phyloP scores from a whole-genome alignment of 1,140 invertebrate species.

The Planococcus citri region DNA sequence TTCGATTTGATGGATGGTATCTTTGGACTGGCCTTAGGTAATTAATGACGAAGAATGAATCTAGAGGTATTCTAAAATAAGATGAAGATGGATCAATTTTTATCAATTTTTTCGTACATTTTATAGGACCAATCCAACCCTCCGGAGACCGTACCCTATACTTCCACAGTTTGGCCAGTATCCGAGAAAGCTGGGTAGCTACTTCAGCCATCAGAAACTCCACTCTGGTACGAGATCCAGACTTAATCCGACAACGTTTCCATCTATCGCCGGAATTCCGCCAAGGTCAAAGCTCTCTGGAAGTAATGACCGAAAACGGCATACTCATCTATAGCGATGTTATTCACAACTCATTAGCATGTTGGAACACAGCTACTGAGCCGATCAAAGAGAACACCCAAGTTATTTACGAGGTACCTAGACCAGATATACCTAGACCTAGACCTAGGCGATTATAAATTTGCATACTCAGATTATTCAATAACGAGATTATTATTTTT shows the following conservation, averaged over 20 bases:
- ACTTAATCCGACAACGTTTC: conserved; percentile 25
- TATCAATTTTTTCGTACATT: no score
- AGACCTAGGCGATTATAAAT: no score
- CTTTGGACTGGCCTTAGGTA: conserved; percentile 49
- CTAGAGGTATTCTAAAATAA: no score
- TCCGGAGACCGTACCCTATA: conserved; percentile 48
- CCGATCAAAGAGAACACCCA: conserved; percentile 25
- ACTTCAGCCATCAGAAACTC: conserved; percentile 41
- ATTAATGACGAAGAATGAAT: no score
- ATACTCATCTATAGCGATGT: conserved; percentile 31
- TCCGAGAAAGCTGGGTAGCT: conserved; percentile 50
- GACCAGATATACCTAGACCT: no score
- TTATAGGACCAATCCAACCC: conserved; percentile 32
- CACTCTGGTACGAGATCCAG: conserved; percentile 23
- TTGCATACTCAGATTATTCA: no score
- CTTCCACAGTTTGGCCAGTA: conserved; percentile 60
- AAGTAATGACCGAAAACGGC: conserved; percentile 32
- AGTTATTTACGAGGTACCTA: conserved; percentile 26
- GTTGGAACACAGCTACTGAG: conserved; percentile 32
- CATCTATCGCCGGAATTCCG: conserved; percentile 24
- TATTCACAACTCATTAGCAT: conserved; percentile 32
- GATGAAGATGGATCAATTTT: no score
- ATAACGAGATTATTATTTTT: no score
- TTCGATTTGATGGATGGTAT: conserved; percentile 66
- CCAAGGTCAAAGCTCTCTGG: conserved; percentile 30